phyloP scores from a whole-genome alignment of 2,888 invertebrate species.

The Exephanes ischioxanthus region DNA sequence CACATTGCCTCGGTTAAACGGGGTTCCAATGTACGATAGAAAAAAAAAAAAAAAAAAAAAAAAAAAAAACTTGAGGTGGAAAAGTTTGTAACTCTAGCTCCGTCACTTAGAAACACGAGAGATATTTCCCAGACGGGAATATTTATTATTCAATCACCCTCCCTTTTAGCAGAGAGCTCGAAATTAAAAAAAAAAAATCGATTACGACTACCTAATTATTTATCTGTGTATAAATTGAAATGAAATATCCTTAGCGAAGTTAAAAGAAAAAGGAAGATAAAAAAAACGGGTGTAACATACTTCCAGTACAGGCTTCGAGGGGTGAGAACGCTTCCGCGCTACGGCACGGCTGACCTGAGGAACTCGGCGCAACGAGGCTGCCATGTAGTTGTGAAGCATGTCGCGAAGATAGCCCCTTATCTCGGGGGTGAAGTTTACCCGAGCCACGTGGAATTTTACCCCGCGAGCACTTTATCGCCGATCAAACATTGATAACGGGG shows the following conservation, averaged over 20 bases:
- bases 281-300: slow-evolving; percentile 21
- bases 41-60: not conserved
- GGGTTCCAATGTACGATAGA: not conserved
- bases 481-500: slow-evolving; percentile 78
- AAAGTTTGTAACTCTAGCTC: not conserved
- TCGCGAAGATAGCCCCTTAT: slow-evolving; percentile 65
- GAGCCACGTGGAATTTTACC: slow-evolving; percentile 72
- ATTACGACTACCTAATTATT: slow-evolving; percentile 34
- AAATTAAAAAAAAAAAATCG: slow-evolving; percentile 25
- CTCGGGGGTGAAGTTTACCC: slow-evolving; percentile 63
- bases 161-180: slow-evolving; percentile 13
- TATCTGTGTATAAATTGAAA: slow-evolving; percentile 45
- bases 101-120: not conserved
- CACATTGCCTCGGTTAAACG: no score
- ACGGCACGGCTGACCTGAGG: slow-evolving; percentile 28
- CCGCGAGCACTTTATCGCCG: slow-evolving; percentile 74
- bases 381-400: slow-evolving; percentile 50
- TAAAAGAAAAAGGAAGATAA: slow-evolving; percentile 12
- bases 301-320: slow-evolving; percentile 14
- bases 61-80: not conserved
- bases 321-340: slow-evolving; percentile 17
- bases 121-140: not conserved
- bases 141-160: slow-evolving; percentile 29
- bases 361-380: slow-evolving; percentile 47
- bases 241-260: slow-evolving; percentile 35